Conservation (phyloP, 2,797 vertebrate species). For the Eurystomus glaucurus region DNA sequence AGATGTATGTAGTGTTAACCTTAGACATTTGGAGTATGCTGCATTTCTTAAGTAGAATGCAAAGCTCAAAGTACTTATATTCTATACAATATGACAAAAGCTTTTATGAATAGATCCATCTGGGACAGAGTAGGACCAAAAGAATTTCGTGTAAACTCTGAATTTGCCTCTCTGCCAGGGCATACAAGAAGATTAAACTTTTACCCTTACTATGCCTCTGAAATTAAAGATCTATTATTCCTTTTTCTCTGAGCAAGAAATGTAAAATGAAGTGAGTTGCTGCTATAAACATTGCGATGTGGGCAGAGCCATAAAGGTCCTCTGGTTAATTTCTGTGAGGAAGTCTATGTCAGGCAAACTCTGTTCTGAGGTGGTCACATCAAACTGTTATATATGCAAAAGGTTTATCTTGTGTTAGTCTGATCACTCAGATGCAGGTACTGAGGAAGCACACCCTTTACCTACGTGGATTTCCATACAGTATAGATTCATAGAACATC, state of each 20-base stretch:
- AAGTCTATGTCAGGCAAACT: neutral
- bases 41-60: neutral
- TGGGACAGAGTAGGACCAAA: neutral
- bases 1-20: neutral
- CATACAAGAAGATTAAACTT: neutral
- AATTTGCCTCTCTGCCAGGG: neutral
- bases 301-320: neutral
- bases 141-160: neutral
- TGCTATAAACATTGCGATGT: neutral
- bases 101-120: neutral
- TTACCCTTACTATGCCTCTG: neutral
- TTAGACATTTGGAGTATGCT: neutral
- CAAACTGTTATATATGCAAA: accelerated
- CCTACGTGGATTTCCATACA: neutral
- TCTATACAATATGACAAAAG: neutral
- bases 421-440: neutral
- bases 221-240: neutral
- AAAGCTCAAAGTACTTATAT: neutral
- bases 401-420: neutral
- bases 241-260: neutral
- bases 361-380: neutral
- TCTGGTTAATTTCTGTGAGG: neutral
- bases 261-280: neutral
- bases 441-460: neutral
- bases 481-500: neutral